phyloP scores from a whole-genome alignment of 2,113 vertebrate species.

The Gymnogyps californianus region DNA sequence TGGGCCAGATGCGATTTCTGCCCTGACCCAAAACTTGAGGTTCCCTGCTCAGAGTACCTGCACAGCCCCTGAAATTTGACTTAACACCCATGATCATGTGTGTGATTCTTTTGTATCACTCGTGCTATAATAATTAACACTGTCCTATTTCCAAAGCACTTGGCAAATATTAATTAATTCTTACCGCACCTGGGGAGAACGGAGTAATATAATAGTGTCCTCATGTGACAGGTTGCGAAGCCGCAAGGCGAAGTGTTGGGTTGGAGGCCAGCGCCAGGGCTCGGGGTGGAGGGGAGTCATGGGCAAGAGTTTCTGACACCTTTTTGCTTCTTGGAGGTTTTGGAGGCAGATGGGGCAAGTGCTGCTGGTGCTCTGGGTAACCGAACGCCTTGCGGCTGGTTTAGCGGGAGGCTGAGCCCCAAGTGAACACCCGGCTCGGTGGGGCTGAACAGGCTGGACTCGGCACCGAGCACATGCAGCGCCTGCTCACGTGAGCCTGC shows the following conservation, averaged over 20 bases:
- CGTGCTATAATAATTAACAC: neutral
- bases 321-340: neutral
- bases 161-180: neutral
- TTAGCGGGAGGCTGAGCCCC: neutral
- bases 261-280: neutral
- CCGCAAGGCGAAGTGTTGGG: neutral
- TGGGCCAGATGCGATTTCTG: neutral
- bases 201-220: neutral
- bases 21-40: neutral
- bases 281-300: rapidly evolving
- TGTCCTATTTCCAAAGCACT: neutral
- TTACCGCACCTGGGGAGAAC: neutral
- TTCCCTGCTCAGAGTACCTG: neutral
- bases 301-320: neutral
- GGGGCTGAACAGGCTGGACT: neutral
- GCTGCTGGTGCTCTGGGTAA: neutral
- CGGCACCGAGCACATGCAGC: rapidly evolving
- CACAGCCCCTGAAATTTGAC: neutral
- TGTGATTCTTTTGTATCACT: neutral
- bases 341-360: neutral
- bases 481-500: neutral
- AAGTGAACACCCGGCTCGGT: rapidly evolving
- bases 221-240: neutral
- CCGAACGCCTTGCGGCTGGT: rapidly evolving
- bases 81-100: neutral